These are phyloP conservation scores for Prinia subflava DNA, from an alignment of 2,113 vertebrate species.

Conservation along the genomic window DNA sequence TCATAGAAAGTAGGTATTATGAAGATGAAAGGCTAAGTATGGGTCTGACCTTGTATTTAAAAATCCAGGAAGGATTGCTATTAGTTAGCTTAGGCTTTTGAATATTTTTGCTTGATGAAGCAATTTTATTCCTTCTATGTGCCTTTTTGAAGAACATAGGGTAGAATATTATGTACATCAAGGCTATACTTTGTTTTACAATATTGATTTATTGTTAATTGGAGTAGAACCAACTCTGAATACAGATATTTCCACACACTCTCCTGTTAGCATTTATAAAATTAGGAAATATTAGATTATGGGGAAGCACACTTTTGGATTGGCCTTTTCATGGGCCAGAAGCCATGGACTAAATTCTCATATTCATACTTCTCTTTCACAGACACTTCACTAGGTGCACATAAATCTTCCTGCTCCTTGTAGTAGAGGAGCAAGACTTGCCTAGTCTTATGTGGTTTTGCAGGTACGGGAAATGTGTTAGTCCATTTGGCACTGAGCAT, in stretches of 20 bases:
- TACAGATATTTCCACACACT: background rate
- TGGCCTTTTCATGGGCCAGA: background rate
- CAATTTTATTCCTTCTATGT: background rate
- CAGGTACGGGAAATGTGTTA: background rate
- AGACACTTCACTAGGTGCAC: background rate
- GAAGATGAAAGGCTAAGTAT: background rate
- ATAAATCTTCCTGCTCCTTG: background rate
- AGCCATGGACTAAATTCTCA: background rate
- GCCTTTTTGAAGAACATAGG: background rate
- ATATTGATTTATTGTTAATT: background rate
- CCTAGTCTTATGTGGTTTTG: background rate
- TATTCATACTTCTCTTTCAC: background rate
- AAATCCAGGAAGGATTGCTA: background rate
- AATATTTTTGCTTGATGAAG: background rate
- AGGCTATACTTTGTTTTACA: background rate
- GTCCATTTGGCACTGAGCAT: background rate
- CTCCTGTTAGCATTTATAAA: background rate
- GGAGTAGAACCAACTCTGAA: background rate
- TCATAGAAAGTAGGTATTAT: background rate
- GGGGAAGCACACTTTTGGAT: background rate
- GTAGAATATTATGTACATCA: background rate
- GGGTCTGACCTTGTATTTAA: background rate
- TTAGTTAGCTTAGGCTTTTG: background rate
- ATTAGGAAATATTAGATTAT: background rate
- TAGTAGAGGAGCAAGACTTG: background rate